Conservation (phyloP, 2,888 invertebrate genomes). For the Erebia epiphron region DNA sequence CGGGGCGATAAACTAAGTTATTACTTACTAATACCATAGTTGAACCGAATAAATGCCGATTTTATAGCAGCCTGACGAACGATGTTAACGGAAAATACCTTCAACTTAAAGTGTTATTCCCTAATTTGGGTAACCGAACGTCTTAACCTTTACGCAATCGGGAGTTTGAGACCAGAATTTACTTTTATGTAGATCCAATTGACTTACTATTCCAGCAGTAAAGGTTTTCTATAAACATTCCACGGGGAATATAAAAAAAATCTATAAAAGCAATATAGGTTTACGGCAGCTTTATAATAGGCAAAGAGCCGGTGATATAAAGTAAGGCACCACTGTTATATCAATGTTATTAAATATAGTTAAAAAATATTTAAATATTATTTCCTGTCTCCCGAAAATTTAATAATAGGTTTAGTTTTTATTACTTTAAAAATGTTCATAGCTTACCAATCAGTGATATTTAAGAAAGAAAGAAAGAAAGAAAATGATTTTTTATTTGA, state of each 20-base stretch:
- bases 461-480: too few relatives aligned
- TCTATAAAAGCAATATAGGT: conserved; percentile 37
- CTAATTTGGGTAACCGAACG: conserved; percentile 8
- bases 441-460: too few relatives aligned
- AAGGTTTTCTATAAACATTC: conserved; percentile 36
- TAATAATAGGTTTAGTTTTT: too few relatives aligned
- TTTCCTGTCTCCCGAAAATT: too few relatives aligned
- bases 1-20: background rate
- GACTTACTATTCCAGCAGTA: conserved; percentile 34
- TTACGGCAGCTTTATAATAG: conserved; percentile 27
- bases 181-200: conserved; percentile 24
- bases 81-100: conserved; percentile 10
- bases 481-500: too few relatives aligned
- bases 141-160: conserved; percentile 17
- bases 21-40: background rate
- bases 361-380: too few relatives aligned
- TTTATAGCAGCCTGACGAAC: background rate
- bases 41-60: conserved; percentile 13
- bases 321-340: background rate
- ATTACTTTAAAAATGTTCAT: too few relatives aligned
- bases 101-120: conserved; percentile 15
- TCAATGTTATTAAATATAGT: background rate
- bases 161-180: conserved; percentile 3
- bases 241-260: conserved; percentile 28
- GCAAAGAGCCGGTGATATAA: background rate